phyloP scores from a whole-genome alignment of 2,888 invertebrate species.

The Trachelus stipa region DNA sequence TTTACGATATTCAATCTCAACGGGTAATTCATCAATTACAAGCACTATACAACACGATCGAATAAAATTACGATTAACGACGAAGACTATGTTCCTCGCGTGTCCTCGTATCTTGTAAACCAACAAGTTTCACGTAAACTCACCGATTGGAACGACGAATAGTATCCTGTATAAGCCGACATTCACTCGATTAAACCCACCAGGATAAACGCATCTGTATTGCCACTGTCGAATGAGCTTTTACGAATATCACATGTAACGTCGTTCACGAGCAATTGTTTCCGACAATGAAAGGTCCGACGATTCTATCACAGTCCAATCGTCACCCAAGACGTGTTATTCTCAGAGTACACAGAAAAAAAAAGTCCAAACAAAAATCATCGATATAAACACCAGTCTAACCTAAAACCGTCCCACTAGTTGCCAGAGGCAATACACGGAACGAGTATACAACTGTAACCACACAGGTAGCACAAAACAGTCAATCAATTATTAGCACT shows the following conservation, averaged over 20 bases:
- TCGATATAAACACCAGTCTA: neutral
- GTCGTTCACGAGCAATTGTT: neutral
- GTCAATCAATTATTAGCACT: neutral
- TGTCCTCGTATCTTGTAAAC: neutral
- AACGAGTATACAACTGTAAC: constrained; percentile 8
- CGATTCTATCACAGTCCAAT: neutral
- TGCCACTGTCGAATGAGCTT: neutral
- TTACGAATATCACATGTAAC: neutral
- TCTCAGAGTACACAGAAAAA: neutral
- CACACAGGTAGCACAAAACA: neutral
- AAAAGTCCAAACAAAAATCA: neutral
- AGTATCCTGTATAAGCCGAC: constrained; percentile 31
- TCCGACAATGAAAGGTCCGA: neutral
- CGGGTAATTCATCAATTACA: neutral
- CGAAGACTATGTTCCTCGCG: neutral
- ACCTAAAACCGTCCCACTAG: neutral
- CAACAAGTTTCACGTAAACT: constrained; percentile 19
- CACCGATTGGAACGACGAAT: constrained; percentile 32
- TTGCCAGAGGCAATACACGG: neutral
- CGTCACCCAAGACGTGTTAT: neutral
- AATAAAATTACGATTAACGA: neutral
- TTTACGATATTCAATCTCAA: neutral
- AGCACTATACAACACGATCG: neutral
- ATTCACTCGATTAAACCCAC: constrained; percentile 31
- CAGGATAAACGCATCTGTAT: constrained; percentile 15